These are phyloP conservation scores for Xiphorhynchus elegans DNA, from an alignment of 2,113 vertebrate genomes.

Conservation along the genomic window DNA sequence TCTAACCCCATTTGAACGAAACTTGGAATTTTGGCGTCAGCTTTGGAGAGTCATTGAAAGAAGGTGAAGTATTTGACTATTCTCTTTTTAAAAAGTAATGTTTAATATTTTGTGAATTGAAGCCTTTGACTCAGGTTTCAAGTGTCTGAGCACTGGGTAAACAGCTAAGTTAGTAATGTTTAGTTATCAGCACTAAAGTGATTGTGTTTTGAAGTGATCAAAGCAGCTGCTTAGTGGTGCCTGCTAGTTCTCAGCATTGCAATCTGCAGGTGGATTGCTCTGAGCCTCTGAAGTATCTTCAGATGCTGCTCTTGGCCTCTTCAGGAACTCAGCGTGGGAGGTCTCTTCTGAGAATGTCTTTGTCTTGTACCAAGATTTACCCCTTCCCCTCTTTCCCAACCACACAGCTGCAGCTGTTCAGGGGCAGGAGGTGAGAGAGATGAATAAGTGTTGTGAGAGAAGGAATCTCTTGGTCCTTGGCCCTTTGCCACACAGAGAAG, in stretches of 20 bases:
- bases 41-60: slow-evolving; percentile 98
- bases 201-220: not conserved
- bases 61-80: slow-evolving; percentile 74
- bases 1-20: slow-evolving; percentile 95
- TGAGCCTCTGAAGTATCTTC: not conserved
- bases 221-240: not conserved
- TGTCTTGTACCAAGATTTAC: not conserved
- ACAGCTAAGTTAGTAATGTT: not conserved
- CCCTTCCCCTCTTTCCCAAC: not conserved
- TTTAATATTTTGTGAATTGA: not conserved
- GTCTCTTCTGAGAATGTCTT: not conserved
- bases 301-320: not conserved
- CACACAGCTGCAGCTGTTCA: not conserved
- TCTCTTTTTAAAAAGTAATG: not conserved
- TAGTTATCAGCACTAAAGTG: not conserved
- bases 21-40: slow-evolving; percentile 97
- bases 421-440: not conserved
- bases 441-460: not conserved
- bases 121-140: not conserved
- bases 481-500: not conserved
- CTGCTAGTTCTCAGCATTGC: not conserved
- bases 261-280: not conserved
- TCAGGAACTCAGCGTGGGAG: not conserved
- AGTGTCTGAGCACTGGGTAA: not conserved
- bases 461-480: not conserved